A percentile compares a stretch with the other conserved stretches of the same genome.
phyloP scores from a whole-genome alignment of 2,888 invertebrate genomes.

The Phyllotreta striolata region DNA sequence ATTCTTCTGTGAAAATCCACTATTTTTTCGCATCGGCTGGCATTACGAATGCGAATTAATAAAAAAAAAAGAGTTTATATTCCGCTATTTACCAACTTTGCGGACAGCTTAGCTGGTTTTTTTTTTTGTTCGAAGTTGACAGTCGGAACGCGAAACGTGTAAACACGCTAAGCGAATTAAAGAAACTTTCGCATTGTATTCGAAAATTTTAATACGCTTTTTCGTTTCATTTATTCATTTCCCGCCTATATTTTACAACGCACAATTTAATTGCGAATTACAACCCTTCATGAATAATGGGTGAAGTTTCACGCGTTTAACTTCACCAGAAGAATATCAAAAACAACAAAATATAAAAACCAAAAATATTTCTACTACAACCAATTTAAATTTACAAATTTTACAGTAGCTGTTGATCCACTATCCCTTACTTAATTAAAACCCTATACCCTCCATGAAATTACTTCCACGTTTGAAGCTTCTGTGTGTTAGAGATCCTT shows the following conservation, averaged over 20 bases:
- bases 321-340: too few relatives aligned
- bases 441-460: too few relatives aligned
- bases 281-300: too few relatives aligned
- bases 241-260: neutral
- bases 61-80: conserved; percentile 26
- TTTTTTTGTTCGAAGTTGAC: conserved; percentile 26
- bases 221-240: neutral
- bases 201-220: neutral
- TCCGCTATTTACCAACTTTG: conserved; percentile 20
- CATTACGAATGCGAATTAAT: conserved; percentile 30
- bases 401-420: too few relatives aligned
- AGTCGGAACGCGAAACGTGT: conserved; percentile 20
- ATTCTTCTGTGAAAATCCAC: conserved; percentile 44
- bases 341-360: too few relatives aligned
- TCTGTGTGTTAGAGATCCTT: too few relatives aligned
- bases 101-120: conserved; percentile 23
- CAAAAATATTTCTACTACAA: too few relatives aligned
- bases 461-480: too few relatives aligned
- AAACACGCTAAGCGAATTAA: conserved; percentile 13
- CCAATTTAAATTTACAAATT: too few relatives aligned
- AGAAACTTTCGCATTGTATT: conserved; percentile 17
- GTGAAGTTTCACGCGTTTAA: too few relatives aligned
- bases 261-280: too few relatives aligned
- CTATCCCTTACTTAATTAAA: too few relatives aligned
- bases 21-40: conserved; percentile 27